These are phyloP conservation scores for Atherinomorus stipes DNA, from an alignment of 2,113 vertebrate species.

Conservation along the genomic window DNA sequence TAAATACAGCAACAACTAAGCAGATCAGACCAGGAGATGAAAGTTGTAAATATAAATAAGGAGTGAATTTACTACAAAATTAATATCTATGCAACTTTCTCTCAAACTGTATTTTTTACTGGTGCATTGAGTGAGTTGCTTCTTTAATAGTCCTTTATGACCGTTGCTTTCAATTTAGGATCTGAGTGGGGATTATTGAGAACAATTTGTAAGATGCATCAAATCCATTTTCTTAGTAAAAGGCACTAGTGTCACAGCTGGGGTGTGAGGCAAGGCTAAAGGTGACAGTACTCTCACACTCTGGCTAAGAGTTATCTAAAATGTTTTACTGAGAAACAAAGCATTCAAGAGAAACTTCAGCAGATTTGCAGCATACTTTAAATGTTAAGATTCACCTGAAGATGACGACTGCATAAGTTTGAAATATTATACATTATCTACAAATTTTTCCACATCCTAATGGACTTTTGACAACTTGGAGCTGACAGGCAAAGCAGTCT, in stretches of 20 bases:
- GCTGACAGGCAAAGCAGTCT: conserved; percentile 1
- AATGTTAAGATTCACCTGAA: background rate
- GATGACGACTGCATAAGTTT: conserved; percentile 6
- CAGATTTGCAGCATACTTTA: background rate
- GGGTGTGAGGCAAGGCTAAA: conserved; percentile 37
- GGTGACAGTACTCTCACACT: conserved; percentile 30
- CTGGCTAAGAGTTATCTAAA: conserved; percentile 24
- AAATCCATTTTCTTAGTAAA: conserved; percentile 41
- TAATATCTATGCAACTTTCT: background rate
- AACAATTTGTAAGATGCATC: conserved; percentile 27
- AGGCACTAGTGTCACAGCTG: conserved; percentile 16
- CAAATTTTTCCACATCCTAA: conserved; percentile 24
- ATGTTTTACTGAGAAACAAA: background rate
- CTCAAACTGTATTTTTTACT: background rate
- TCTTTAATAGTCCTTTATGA: conserved; percentile 32
- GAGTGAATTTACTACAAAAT: background rate
- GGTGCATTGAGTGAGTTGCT: conserved; percentile 19
- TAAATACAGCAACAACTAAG: conserved; percentile 15
- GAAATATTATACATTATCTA: background rate
- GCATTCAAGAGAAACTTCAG: background rate
- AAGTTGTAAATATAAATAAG: background rate
- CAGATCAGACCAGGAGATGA: conserved; percentile 3
- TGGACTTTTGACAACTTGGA: conserved; percentile 22
- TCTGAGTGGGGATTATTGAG: conserved; percentile 40
- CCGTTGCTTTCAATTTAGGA: conserved; percentile 42